Evolutionary conservation across 1,140 invertebrate genomes (phyloP).

Genomic region (Macrostomum lignano): DNA sequence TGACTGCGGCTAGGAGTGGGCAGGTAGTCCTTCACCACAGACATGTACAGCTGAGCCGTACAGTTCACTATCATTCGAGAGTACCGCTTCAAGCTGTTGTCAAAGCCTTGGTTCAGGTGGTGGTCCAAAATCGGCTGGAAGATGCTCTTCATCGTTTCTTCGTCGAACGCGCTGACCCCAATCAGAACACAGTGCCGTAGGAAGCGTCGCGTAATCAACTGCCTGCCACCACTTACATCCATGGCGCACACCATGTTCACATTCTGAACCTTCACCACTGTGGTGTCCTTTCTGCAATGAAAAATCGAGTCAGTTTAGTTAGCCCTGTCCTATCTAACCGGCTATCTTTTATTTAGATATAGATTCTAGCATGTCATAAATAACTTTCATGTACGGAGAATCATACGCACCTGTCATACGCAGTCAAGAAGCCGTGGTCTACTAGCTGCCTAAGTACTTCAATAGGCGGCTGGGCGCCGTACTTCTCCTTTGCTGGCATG

Average conservation of each 20-base stretch:
- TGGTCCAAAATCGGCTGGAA: conserved; percentile 27
- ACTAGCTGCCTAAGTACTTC: conserved; percentile 26
- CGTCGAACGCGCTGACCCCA: conserved; percentile 23
- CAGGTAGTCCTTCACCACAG: conserved; percentile 16
- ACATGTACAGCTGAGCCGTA: conserved; percentile 14
- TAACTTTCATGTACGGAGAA: background rate
- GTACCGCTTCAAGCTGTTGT: conserved; percentile 27
- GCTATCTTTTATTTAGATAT: no score
- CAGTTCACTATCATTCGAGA: conserved; percentile 12
- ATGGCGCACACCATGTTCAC: conserved; percentile 24
- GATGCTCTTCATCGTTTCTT: conserved; percentile 27
- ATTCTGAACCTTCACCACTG: conserved; percentile 16
- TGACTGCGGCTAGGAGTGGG: conserved; percentile 26
- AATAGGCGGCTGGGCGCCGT: conserved; percentile 26
- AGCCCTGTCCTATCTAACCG: background rate
- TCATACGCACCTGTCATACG: conserved; percentile 21
- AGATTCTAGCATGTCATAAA: conserved; percentile 5
- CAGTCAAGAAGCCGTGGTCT: conserved; percentile 26
- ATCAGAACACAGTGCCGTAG: conserved; percentile 26
- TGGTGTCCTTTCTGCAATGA: conserved; percentile 20
- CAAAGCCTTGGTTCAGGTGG: conserved; percentile 22
- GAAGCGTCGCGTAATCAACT: conserved; percentile 22
- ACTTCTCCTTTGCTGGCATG: conserved; percentile 27
- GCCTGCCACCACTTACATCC: conserved; percentile 23
- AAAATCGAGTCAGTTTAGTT: background rate